Percentiles rank a stretch among this genome's conserved stretches.
Conservation (phyloP, 2,797 vertebrate genomes). For the Halcyon chelicuti region DNA sequence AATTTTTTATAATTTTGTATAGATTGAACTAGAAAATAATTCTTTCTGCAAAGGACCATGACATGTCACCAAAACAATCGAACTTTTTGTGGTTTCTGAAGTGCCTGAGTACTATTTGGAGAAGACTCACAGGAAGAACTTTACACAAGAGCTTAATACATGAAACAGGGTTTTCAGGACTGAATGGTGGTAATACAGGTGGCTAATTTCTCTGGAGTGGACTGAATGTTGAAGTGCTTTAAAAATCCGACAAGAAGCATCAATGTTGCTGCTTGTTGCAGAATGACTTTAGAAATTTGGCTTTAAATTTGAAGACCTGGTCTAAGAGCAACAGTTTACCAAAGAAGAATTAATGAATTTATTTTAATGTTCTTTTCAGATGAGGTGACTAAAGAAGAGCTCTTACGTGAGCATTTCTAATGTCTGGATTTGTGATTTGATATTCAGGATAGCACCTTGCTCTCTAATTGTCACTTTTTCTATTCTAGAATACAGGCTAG, state of each 20-base stretch:
- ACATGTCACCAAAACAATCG: neutral
- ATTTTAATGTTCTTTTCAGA: too few relatives aligned
- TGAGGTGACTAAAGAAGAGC: neutral
- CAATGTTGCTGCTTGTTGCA: neutral
- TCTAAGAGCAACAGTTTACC: neutral
- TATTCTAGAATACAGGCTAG: neutral
- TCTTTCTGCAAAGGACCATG: neutral
- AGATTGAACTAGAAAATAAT: neutral
- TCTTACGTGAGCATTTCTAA: neutral
- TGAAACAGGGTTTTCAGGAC: constrained; percentile 8
- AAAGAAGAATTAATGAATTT: neutral
- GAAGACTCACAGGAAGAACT: neutral
- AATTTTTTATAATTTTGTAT: neutral
- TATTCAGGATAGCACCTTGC: neutral
- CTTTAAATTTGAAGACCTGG: neutral
- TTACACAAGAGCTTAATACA: neutral
- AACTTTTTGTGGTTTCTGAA: constrained; percentile 9
- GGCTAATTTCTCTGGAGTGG: constrained; percentile 42
- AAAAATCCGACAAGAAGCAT: constrained; percentile 16
- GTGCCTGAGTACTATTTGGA: neutral
- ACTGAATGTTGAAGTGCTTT: neutral
- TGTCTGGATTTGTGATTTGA: neutral
- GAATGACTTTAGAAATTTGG: neutral
- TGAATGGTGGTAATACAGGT: constrained; percentile 9
- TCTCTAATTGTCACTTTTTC: neutral